These are phyloP conservation scores for Pocillopora grandis DNA, from an alignment of 92 coral and sea anemone genomes.

Conservation along the genomic window DNA sequence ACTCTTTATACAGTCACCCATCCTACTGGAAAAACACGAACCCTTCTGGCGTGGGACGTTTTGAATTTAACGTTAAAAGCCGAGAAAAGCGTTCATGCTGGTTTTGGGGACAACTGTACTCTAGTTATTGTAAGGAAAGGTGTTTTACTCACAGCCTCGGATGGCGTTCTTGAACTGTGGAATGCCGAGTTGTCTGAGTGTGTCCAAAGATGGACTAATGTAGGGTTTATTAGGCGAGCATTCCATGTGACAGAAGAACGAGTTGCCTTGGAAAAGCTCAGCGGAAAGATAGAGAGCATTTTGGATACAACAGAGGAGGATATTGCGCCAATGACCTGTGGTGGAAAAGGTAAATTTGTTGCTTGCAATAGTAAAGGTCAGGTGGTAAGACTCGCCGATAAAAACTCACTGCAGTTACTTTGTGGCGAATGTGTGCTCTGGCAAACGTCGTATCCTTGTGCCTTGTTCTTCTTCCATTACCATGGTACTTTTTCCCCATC, in stretches of 20 bases:
- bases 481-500: neutral
- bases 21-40: neutral
- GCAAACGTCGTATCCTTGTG: neutral
- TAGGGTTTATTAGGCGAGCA: neutral
- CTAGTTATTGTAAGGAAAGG: conserved; percentile 19
- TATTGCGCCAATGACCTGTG: neutral
- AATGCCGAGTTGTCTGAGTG: conserved; percentile 30
- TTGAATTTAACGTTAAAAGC: neutral
- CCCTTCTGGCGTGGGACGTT: neutral
- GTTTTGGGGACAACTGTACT: neutral
- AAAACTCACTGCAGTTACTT: neutral
- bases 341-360: neutral
- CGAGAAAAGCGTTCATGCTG: neutral
- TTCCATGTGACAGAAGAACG: conserved; percentile 19
- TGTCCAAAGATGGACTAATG: neutral
- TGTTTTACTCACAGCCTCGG: neutral
- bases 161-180: conserved; percentile 20
- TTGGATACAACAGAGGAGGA: conserved; percentile 8
- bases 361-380: conserved; percentile 17
- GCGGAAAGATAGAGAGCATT: neutral
- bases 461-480: neutral
- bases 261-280: neutral
- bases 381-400: neutral
- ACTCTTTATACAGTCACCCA: neutral
- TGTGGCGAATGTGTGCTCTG: neutral